Percentiles rank a stretch among this genome's conserved stretches.
These are phyloP conservation scores for Adoxophyes honmai DNA, from an alignment of 1,140 invertebrate species.

Conservation along the genomic window DNA sequence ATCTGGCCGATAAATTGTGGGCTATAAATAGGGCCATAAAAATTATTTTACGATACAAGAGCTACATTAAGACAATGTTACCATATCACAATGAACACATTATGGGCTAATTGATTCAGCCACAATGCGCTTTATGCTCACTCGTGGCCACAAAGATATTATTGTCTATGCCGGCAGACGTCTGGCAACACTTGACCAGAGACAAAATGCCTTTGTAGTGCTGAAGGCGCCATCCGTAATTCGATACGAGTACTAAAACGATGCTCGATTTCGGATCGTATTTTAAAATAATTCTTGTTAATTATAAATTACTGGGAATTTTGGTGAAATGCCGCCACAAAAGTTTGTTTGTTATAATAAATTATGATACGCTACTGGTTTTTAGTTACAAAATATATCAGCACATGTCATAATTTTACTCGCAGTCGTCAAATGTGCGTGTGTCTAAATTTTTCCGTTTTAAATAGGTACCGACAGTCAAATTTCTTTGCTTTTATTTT, in stretches of 20 bases:
- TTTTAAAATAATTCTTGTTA: constrained; percentile 27
- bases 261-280: neutral
- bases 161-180: constrained; percentile 71
- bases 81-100: constrained; percentile 68
- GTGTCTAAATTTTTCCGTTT: no score
- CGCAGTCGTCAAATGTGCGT: no score
- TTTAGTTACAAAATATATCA: no score
- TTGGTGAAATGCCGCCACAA: constrained; percentile 14
- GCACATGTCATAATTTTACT: no score
- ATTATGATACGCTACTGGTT: no score
- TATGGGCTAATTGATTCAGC: constrained; percentile 71
- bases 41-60: constrained; percentile 70
- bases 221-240: constrained; percentile 72
- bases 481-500: no score
- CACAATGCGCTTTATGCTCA: constrained; percentile 68
- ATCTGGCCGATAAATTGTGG: constrained; percentile 68
- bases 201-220: constrained; percentile 75
- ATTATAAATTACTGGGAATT: constrained; percentile 24
- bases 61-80: constrained; percentile 75
- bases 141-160: constrained; percentile 63
- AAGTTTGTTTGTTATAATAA: no score
- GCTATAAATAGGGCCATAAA: constrained; percentile 74
- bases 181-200: constrained; percentile 74
- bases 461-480: no score
- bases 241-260: constrained; percentile 57